Conservation (phyloP, 2,113 vertebrate genomes). For the Isichthys henryi region DNA sequence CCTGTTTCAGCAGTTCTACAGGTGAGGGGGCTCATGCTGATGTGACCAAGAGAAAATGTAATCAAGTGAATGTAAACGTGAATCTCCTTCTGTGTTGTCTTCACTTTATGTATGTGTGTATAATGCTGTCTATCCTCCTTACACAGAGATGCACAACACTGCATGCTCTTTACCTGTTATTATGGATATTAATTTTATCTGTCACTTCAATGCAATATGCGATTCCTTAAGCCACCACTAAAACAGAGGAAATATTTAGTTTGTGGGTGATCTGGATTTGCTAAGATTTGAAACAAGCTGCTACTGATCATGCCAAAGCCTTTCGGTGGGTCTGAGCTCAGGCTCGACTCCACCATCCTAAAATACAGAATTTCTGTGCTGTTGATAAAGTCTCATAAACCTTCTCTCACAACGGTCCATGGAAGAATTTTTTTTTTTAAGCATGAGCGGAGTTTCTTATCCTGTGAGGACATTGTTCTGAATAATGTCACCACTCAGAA, state of each 20-base stretch:
- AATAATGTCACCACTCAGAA: neutral
- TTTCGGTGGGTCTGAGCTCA: neutral
- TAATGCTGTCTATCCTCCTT: neutral
- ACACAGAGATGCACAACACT: neutral
- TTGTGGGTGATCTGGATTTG: neutral
- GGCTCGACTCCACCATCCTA: neutral
- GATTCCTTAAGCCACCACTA: neutral
- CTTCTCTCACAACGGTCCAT: neutral
- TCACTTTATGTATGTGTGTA: neutral
- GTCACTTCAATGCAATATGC: neutral
- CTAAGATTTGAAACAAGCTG: neutral
- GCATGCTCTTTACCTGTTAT: neutral
- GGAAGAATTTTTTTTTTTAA: neutral
- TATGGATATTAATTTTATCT: neutral
- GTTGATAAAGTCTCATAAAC: neutral
- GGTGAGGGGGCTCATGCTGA: constrained; percentile 39
- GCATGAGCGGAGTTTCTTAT: neutral
- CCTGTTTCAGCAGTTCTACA: constrained; percentile 61
- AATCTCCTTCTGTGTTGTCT: neutral
- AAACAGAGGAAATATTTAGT: neutral
- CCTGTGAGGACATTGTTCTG: neutral
- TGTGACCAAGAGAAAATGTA: neutral
- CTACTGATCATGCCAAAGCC: neutral
- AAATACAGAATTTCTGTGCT: neutral
- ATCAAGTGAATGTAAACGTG: neutral